A percentile compares a stretch with the other conserved stretches of the same genome.
These are phyloP conservation scores for Parasteatoda tepidariorum DNA, from an alignment of 1,140 invertebrate species.

Conservation along the genomic window DNA sequence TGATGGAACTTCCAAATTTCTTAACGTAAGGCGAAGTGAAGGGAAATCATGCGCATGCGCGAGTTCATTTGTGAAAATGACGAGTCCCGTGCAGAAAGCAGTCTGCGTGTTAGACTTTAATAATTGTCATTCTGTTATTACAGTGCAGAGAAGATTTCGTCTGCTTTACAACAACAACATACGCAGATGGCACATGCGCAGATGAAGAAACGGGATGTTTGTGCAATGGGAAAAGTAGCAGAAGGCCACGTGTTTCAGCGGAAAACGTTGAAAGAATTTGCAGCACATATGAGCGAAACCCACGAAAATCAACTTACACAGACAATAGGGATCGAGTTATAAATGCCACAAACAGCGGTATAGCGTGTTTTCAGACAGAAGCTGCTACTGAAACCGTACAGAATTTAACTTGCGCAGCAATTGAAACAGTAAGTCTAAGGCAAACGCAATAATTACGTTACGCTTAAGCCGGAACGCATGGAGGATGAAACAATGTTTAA, in stretches of 20 bases:
- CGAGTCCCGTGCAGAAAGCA: not conserved
- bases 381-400: not conserved
- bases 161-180: not conserved
- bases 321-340: not conserved
- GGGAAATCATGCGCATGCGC: not conserved
- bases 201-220: too few relatives aligned
- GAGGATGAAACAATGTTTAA: not conserved
- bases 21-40: not conserved
- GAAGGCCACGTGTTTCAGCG: not conserved
- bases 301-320: not conserved
- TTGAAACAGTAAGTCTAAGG: not conserved
- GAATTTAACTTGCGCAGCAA: not conserved
- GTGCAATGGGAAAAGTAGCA: not conserved
- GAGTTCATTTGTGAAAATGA: not conserved
- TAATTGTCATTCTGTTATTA: not conserved
- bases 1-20: not conserved
- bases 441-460: not conserved
- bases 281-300: not conserved
- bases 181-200: not conserved
- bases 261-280: not conserved
- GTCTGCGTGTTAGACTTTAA: not conserved
- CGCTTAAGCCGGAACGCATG: not conserved
- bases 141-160: not conserved
- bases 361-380: constrained; percentile 1
- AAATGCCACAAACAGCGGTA: not conserved